Conservation (phyloP, 2,797 vertebrate genomes). For the Rhinogobio ventralis region DNA sequence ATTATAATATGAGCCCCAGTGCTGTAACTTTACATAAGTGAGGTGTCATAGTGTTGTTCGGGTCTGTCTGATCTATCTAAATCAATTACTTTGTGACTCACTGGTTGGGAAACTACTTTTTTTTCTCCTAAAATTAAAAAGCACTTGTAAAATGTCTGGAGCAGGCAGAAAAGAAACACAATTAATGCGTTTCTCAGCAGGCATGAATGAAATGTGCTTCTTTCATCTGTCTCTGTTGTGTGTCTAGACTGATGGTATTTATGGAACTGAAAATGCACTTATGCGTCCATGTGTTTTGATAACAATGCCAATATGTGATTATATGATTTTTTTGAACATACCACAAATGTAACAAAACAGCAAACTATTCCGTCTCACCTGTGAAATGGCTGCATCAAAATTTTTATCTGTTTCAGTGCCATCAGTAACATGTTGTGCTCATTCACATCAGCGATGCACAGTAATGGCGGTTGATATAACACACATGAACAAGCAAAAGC, state of each 20-base stretch:
- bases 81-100: constrained; percentile 45
- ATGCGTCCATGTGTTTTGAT: constrained; percentile 25
- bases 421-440: background rate
- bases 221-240: constrained; percentile 39
- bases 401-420: background rate
- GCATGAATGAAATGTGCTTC: constrained; percentile 47
- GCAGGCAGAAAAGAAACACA: constrained; percentile 21
- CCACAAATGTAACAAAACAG: background rate
- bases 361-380: background rate
- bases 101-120: constrained; percentile 11
- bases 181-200: constrained; percentile 50
- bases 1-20: background rate
- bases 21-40: background rate
- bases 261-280: constrained; percentile 7
- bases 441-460: background rate
- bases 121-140: constrained; percentile 20
- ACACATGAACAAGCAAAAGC: background rate
- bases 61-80: constrained; percentile 37
- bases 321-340: background rate
- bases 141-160: constrained; percentile 54
- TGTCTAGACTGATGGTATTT: constrained; percentile 49
- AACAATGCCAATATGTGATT: background rate
- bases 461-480: background rate
- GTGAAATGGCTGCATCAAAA: background rate
- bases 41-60: constrained; percentile 20